These are phyloP conservation scores for Hyaena hyaena DNA, from an alignment of 2,113 vertebrate species.

Conservation along the genomic window DNA sequence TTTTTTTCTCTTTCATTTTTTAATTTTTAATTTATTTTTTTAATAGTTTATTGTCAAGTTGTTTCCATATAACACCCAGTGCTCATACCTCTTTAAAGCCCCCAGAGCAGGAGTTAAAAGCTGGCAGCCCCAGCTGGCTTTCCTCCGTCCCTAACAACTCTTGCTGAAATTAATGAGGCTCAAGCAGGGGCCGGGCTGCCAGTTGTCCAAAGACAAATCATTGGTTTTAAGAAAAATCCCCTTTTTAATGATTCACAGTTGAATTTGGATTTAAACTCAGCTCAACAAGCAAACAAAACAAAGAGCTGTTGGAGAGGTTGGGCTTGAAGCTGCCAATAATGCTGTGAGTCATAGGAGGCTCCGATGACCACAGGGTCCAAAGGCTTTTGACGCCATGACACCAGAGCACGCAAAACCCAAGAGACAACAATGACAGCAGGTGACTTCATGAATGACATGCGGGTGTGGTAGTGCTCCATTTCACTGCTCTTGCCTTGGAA, in stretches of 20 bases:
- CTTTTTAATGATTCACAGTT: slow-evolving; percentile 69
- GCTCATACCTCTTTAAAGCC: background rate
- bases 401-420: background rate
- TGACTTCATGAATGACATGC: background rate
- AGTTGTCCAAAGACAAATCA: slow-evolving; percentile 75
- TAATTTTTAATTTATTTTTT: no score
- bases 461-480: background rate
- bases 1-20: background rate
- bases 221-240: slow-evolving; percentile 71
- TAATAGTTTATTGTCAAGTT: no score
- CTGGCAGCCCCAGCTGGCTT: slow-evolving; percentile 72
- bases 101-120: slow-evolving; percentile 53
- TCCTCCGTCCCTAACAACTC: slow-evolving; percentile 54
- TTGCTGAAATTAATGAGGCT: slow-evolving; percentile 51
- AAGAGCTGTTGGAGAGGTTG: slow-evolving; percentile 75
- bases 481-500: background rate
- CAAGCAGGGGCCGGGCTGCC: slow-evolving; percentile 60
- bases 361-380: slow-evolving; percentile 50
- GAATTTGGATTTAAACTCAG: slow-evolving; percentile 78
- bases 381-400: slow-evolving; percentile 47
- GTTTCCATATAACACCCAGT: no score
- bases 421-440: background rate
- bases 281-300: slow-evolving; percentile 74
- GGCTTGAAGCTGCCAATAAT: slow-evolving; percentile 72
- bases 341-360: slow-evolving; percentile 52